These are phyloP conservation scores for Beris chalybata DNA, from an alignment of 2,888 invertebrate genomes.

Conservation along the genomic window DNA sequence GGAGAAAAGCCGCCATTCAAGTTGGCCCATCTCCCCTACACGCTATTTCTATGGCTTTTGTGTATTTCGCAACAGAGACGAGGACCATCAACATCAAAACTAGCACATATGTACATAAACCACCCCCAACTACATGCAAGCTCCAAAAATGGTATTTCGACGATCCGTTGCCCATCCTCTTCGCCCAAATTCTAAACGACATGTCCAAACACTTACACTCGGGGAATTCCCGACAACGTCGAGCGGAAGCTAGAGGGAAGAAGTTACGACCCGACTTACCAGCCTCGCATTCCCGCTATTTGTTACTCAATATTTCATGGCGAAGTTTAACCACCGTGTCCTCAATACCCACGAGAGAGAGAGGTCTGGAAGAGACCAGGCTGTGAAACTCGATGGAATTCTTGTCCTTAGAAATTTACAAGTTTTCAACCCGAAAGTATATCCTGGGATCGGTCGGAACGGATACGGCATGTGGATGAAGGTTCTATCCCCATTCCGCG, in stretches of 20 bases:
- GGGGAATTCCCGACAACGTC: constrained; percentile 1
- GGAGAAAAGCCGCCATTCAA: too few relatives aligned
- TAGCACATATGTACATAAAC: not conserved
- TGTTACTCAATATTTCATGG: constrained; percentile 36
- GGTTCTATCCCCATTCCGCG: not conserved
- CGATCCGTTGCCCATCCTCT: not conserved
- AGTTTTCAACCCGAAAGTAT: constrained; percentile 28
- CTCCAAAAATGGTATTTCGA: not conserved
- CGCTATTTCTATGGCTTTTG: not conserved
- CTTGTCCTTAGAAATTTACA: constrained; percentile 29
- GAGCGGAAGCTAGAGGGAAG: not conserved
- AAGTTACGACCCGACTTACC: constrained; percentile 7
- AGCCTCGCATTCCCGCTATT: constrained; percentile 24
- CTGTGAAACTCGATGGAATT: constrained; percentile 2
- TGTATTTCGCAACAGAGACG: not conserved
- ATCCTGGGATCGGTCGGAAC: constrained; percentile 2
- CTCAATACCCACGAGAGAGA: constrained; percentile 8
- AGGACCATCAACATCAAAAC: not conserved
- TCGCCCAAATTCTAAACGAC: constrained; percentile 25
- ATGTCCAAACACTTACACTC: constrained; percentile 30
- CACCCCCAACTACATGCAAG: constrained; percentile 3
- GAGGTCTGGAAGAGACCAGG: constrained; percentile 2
- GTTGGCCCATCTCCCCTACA: not conserved
- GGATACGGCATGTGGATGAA: not conserved
- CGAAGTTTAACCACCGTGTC: constrained; percentile 31